These are phyloP conservation scores for Falco naumanni DNA, from an alignment of 2,797 vertebrate genomes.

Conservation along the genomic window DNA sequence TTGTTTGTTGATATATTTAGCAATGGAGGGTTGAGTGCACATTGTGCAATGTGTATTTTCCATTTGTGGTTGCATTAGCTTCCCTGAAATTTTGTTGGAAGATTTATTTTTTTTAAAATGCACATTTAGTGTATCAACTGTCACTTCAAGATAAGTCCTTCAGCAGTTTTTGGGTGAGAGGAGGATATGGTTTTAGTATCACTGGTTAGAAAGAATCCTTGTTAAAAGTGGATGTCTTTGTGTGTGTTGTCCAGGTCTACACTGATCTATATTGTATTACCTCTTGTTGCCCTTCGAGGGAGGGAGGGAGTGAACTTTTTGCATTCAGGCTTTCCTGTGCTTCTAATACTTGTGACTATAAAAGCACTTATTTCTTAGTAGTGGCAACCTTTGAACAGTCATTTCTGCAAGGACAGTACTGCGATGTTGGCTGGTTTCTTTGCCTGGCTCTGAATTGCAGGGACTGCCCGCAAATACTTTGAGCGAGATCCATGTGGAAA, in stretches of 20 bases:
- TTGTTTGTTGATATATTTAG: background rate
- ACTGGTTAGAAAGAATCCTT: background rate
- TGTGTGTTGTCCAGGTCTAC: background rate
- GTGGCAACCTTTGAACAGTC: background rate
- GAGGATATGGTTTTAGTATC: background rate
- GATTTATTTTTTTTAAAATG: background rate
- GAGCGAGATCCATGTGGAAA: background rate
- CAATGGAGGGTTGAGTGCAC: background rate
- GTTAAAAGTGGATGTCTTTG: background rate
- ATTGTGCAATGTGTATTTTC: background rate
- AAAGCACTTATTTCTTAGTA: background rate
- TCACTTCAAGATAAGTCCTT: background rate
- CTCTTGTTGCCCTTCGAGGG: background rate
- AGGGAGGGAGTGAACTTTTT: background rate
- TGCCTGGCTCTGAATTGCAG: background rate
- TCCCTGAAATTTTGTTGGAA: background rate
- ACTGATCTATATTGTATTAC: background rate
- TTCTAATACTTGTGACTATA: background rate
- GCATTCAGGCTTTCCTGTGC: background rate
- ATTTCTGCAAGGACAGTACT: background rate
- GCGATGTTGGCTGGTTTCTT: background rate
- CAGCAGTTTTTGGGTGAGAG: background rate
- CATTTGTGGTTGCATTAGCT: background rate
- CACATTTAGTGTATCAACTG: background rate
- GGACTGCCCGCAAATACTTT: background rate